Evolutionary conservation across 2,888 invertebrate species (phyloP).

Genomic region (Malacosoma neustria): DNA sequence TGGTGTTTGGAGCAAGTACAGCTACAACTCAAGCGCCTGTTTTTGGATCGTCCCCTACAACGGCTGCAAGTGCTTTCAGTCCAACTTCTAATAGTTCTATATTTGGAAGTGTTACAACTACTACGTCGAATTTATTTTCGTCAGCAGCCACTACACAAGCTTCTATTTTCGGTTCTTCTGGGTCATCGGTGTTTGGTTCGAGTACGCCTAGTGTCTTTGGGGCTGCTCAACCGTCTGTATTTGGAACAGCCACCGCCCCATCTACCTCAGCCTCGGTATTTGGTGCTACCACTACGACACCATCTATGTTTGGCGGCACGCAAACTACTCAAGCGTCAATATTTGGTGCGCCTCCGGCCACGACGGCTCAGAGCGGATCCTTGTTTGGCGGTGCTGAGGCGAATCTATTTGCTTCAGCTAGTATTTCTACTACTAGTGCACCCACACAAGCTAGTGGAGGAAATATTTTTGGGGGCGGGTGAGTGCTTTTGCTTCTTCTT

Average conservation of each 20-base stretch:
- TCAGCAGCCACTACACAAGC: conserved; percentile 18
- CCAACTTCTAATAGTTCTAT: conserved; percentile 17
- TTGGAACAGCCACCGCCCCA: conserved; percentile 20
- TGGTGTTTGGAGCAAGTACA: conserved; percentile 19
- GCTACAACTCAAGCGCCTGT: conserved; percentile 21
- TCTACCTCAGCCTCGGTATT: conserved; percentile 25
- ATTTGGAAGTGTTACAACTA: conserved; percentile 19
- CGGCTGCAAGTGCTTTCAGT: conserved; percentile 13
- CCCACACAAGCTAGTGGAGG: conserved; percentile 37
- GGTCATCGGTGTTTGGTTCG: conserved; percentile 28
- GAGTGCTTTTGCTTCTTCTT: too few species aligned
- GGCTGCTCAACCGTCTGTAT: conserved; percentile 19
- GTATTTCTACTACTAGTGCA: conserved; percentile 56
- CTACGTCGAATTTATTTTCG: conserved; percentile 20
- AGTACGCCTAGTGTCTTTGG: conserved; percentile 23
- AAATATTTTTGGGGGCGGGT: conserved; percentile 56
- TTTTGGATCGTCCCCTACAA: conserved; percentile 15
- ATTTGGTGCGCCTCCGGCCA: conserved; percentile 31
- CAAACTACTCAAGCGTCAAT: conserved; percentile 24
- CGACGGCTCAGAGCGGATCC: conserved; percentile 39
- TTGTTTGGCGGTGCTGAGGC: conserved; percentile 42
- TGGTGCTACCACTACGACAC: conserved; percentile 20
- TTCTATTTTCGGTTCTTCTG: conserved; percentile 28
- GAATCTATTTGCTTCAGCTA: conserved; percentile 56
- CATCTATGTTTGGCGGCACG: conserved; percentile 27